Conservation (phyloP, 2,113 vertebrate species). For the Orcinus orca region DNA sequence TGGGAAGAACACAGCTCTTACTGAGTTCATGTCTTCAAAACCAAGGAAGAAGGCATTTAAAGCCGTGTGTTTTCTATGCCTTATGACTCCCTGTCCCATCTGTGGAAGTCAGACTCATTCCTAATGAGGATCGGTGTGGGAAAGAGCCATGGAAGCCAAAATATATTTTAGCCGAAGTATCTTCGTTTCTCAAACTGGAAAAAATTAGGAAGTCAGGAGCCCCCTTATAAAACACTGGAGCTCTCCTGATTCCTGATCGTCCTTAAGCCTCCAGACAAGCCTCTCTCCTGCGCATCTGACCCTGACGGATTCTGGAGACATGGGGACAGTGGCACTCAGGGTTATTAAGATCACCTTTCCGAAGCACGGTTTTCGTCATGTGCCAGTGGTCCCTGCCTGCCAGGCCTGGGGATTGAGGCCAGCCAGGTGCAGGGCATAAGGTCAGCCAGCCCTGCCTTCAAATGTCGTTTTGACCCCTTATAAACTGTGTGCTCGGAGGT, state of each 20-base stretch:
- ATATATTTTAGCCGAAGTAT: not conserved
- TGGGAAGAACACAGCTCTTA: no score
- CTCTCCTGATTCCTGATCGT: not conserved
- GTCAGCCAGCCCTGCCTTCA: not conserved
- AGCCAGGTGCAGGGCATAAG: no score
- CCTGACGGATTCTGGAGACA: not conserved
- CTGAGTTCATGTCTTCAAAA: not conserved
- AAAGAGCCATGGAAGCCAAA: not conserved
- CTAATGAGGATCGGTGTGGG: fast-evolving
- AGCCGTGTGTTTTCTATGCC: not conserved
- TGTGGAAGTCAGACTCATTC: not conserved
- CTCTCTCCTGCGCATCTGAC: not conserved
- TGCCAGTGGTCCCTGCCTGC: fast-evolving
- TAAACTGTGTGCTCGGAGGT: not conserved
- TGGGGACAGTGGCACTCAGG: no score
- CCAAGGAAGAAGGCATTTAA: not conserved
- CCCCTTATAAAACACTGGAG: not conserved
- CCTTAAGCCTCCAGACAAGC: not conserved
- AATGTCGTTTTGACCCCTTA: not conserved
- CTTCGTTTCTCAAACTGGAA: not conserved
- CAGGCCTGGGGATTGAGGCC: not conserved
- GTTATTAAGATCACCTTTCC: not conserved
- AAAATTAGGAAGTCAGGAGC: no score
- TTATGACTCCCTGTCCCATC: not conserved
- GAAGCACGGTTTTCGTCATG: not conserved